Base-by-base conservation (phyloP, 1,140 invertebrate genomes). In the Cyclina sinensis region DNA sequence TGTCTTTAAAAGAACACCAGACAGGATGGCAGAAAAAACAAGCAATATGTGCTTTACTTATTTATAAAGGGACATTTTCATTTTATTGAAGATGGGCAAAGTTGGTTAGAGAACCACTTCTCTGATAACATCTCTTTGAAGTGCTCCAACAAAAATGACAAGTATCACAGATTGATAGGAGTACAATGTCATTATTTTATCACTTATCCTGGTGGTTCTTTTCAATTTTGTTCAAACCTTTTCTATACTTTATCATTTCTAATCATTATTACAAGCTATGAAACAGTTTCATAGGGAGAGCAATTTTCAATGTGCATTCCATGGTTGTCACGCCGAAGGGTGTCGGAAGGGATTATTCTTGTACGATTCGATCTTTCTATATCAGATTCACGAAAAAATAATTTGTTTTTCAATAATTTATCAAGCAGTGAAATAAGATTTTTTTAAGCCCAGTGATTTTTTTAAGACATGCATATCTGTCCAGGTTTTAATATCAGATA, bases 121-220 rank as follows among this genome's bases (percentile, higher is more conserved):
- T 35, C n/a, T 37, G 79, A 81, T 81, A 81, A 81, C 54, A 81
- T 81, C 79, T 81, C 79, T 81, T 81, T 81, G 79, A 81, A 59
- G 79, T 81, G 51, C 32, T 81, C 43, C 30, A 9, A 12, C 11
- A 43, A 35, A 81, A 30, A 18, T 39, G 27, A 39, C 39, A 21
- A 32, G 37, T 51, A 51, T 79, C 39, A 62, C 11, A 54, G 79
- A 65, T 59, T 43, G 24, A 62, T 81, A 54, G 57, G 30, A 7
- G 24, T 43, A 57, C 79, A 57, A 81, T 81, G 51, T 81, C 51
- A 59, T 81, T 57, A 81, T 35, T 35, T 59, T 81, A 81, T 81
- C 79, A 43, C 51, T 62, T 62, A 81, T 81, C 79, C 37, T 65
- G 5, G 51, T 24, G 11, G 51, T 27, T 70, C 37, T 35, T 81